phyloP scores from a whole-genome alignment of 2,113 vertebrate genomes.

The Zosterops lateralis region DNA sequence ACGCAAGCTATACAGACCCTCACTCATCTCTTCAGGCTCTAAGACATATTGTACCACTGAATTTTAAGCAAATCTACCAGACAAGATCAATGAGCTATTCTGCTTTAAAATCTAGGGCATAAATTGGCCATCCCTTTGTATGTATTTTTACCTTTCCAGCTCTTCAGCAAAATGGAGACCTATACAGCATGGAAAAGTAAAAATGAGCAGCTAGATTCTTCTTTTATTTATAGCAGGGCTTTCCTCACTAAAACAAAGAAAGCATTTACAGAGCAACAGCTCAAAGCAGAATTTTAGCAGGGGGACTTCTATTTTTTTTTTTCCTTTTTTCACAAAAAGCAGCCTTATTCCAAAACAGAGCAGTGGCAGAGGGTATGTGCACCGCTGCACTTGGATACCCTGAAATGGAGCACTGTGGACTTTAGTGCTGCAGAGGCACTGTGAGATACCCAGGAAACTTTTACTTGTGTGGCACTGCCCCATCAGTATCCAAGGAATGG shows the following conservation, averaged over 20 bases:
- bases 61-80: slow-evolving; percentile 38
- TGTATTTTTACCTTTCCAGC: neutral
- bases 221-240: neutral
- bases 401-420: neutral
- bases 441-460: neutral
- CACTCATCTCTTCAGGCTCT: slow-evolving; percentile 8
- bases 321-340: neutral
- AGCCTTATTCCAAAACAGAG: neutral
- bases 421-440: neutral
- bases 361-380: neutral
- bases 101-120: slow-evolving; percentile 47
- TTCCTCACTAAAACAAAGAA: neutral
- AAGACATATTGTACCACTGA: neutral
- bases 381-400: neutral
- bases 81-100: slow-evolving; percentile 28
- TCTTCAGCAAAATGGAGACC: neutral
- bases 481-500: fast-evolving
- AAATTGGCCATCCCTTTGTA: neutral
- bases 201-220: neutral
- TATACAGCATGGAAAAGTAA: neutral
- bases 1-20: neutral
- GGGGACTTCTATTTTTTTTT: neutral
- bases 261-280: neutral
- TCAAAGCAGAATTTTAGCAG: neutral
- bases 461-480: fast-evolving